Evolutionary conservation across 2,797 vertebrate genomes (phyloP), one percentile per base, ranked within the genome.

Genomic region (Lutjanus campechanus): DNA sequence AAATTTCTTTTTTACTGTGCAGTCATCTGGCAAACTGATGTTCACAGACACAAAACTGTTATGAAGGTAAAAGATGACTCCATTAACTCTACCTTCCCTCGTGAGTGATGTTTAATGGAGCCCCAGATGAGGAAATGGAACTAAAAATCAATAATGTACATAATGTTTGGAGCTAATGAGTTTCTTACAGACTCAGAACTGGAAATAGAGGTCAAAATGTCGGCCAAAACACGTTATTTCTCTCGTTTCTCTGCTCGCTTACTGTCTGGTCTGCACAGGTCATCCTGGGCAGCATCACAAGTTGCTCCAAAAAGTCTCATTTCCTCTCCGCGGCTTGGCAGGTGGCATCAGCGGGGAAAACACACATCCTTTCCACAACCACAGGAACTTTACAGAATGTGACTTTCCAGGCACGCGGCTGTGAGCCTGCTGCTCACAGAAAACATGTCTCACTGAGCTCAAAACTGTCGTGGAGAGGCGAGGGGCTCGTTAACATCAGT

Each of bases 311-410:
- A 25, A 62, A 87, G 69, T 82, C 88, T 83, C 83, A 87, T 91
- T 94, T 94, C 94, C 93, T 92, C 68, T 73, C 71, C 2, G 87
- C 16, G 80, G 87, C 88, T 93, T 93, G 90, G 92, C 93, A 93
- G 92, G 92, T 94, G 93, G 79, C 85, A 89, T 83, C 88, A 69
- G 64, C 70, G 66, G 89, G 85, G 2, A 20, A 10, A 1, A 13
- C n/a, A 16, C 16, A 65, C 85, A 86, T 90, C 90, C 90, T 91
- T 88, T 81, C 90, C 90, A 82, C 81, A 69, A 79, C 85, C 86
- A 87, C 91, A 89, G 89, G 87, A 90, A 90, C 82, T 92, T 69
- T n/a, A 63, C 61, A 60, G 70, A 84, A 80, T 88, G 82, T 84
- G 70, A 72, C 81, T 90, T 85, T 84, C 83, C 86, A 76, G 73